These are phyloP conservation scores for Magallana angulata DNA, from an alignment of 1,140 invertebrate species.

Conservation along the genomic window DNA sequence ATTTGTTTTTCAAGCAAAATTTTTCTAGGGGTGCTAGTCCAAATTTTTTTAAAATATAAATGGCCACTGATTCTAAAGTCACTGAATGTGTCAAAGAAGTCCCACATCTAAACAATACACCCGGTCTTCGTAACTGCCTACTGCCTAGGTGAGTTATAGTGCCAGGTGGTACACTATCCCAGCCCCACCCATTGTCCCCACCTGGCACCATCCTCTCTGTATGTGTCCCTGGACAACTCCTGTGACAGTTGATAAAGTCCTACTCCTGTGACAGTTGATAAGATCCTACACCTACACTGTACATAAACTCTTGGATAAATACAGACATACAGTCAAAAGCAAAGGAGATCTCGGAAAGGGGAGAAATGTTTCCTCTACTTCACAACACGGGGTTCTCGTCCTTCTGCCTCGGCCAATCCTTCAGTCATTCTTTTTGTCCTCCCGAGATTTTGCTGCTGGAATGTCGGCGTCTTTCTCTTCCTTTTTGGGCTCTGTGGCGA, in stretches of 20 bases:
- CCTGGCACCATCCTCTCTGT: too few species aligned
- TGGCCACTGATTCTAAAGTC: too few species aligned
- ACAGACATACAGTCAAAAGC: conserved; percentile 3
- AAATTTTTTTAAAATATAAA: too few species aligned
- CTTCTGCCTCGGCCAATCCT: not conserved
- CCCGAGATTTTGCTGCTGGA: conserved; percentile 71
- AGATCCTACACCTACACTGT: not conserved
- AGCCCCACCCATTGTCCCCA: too few species aligned
- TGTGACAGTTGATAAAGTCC: not conserved
- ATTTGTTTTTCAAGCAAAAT: too few species aligned
- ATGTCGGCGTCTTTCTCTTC: conserved; percentile 71
- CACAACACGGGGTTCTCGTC: not conserved
- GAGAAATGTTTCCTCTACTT: conserved; percentile 16
- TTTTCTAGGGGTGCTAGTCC: too few species aligned
- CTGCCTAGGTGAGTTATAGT: too few species aligned
- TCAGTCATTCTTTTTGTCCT: conserved; percentile 78
- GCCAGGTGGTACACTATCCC: too few species aligned
- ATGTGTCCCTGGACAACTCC: not conserved
- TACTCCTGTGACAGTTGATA: not conserved
- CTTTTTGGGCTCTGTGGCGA: conserved; percentile 65
- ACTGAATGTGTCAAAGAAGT: too few species aligned
- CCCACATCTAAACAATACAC: too few species aligned
- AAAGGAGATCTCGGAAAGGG: conserved; percentile 8
- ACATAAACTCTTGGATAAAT: conserved; percentile 27
- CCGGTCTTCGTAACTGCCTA: too few species aligned